Evolutionary conservation across 2,113 vertebrate genomes (phyloP).

Genomic region (Pipa parva): DNA sequence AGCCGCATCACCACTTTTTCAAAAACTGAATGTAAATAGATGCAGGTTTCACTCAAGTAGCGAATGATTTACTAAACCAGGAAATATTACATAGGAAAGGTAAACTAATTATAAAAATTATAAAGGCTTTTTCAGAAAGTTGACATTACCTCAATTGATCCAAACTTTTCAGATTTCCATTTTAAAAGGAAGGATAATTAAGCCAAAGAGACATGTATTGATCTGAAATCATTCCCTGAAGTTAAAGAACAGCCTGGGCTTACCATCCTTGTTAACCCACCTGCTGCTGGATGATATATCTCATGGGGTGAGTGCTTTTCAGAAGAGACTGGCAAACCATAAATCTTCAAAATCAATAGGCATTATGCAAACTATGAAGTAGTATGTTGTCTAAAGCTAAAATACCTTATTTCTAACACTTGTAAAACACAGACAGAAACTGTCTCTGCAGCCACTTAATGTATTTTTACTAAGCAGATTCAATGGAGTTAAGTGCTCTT

Average conservation of each 20-base stretch:
- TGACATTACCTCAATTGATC: slow-evolving; percentile 49
- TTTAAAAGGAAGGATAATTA: slow-evolving; percentile 61
- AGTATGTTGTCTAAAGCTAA: background rate
- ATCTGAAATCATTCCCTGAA: slow-evolving; percentile 55
- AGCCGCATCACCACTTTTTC: background rate
- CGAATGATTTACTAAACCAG: background rate
- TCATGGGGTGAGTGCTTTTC: background rate
- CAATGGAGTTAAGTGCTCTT: no score
- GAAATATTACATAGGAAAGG: slow-evolving; percentile 40
- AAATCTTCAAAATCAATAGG: background rate
- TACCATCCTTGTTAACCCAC: slow-evolving; percentile 19
- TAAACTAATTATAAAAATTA: slow-evolving; percentile 58
- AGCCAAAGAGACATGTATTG: slow-evolving; percentile 50
- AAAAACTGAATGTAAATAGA: background rate
- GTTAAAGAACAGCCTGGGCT: slow-evolving; percentile 34
- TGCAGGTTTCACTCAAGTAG: background rate
- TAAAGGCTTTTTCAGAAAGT: slow-evolving; percentile 31
- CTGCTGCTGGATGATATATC: background rate
- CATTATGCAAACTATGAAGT: background rate
- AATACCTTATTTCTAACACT: background rate
- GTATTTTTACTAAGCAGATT: no score
- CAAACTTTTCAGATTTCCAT: slow-evolving; percentile 49
- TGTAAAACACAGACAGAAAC: slow-evolving; percentile 7
- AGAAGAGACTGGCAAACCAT: background rate
- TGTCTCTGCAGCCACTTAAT: slow-evolving; percentile 12